A percentile compares a stretch with the other conserved stretches of the same genome.
phyloP scores from a whole-genome alignment of 2,113 vertebrate species.

The Chaetodon auriga region DNA sequence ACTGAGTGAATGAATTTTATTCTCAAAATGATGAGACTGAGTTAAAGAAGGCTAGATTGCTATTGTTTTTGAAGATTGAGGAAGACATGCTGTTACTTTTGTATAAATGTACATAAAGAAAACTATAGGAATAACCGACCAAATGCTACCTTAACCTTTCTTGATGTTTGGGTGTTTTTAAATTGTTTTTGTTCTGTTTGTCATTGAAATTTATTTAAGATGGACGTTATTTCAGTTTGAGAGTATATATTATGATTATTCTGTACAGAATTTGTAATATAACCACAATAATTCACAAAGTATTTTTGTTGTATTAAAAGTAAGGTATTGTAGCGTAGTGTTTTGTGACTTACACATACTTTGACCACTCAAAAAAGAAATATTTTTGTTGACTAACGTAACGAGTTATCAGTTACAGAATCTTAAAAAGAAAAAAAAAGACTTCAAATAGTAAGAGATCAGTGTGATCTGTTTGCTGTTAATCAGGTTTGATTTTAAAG shows the following conservation, averaged over 20 bases:
- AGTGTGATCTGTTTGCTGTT: slow-evolving; percentile 89
- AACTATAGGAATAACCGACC: slow-evolving; percentile 96
- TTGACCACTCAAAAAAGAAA: slow-evolving; percentile 85
- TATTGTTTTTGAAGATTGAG: slow-evolving; percentile 97
- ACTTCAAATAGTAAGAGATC: slow-evolving; percentile 69
- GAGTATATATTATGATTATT: slow-evolving; percentile 88
- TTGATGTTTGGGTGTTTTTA: slow-evolving; percentile 93
- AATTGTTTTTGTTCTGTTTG: slow-evolving; percentile 81
- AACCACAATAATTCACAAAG: slow-evolving; percentile 88
- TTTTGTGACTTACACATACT: slow-evolving; percentile 85
- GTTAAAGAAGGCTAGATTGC: slow-evolving; percentile 92
- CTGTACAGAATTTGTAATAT: slow-evolving; percentile 89
- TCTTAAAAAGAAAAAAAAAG: slow-evolving; percentile 39
- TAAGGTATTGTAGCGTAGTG: slow-evolving; percentile 87
- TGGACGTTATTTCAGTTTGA: slow-evolving; percentile 91
- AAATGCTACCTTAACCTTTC: slow-evolving; percentile 98
- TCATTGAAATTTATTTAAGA: slow-evolving; percentile 85
- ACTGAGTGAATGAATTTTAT: slow-evolving; percentile 99
- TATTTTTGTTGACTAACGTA: slow-evolving; percentile 83
- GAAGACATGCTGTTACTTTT: slow-evolving; percentile 98
- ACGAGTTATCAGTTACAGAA: slow-evolving; percentile 79
- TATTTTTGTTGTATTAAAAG: slow-evolving; percentile 88
- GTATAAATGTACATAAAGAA: slow-evolving; percentile 99
- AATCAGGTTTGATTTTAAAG: slow-evolving; percentile 92
- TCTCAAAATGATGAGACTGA: slow-evolving; percentile 86